phyloP scores from a whole-genome alignment of 2,888 invertebrate genomes.

The Eueremaeus valkanovi region DNA sequence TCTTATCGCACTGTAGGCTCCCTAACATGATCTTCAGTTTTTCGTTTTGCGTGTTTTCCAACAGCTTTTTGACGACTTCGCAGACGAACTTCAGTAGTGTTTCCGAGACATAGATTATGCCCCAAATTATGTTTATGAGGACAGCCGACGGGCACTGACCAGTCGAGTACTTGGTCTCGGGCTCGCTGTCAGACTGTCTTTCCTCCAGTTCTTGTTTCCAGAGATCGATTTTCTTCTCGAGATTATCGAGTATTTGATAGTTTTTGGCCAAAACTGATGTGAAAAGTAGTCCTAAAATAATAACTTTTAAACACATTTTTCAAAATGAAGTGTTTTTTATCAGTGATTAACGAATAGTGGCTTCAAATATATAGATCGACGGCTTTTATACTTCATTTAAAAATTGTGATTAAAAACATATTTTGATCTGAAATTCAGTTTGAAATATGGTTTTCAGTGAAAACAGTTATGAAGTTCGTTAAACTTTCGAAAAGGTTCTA shows the following conservation, averaged over 20 bases:
- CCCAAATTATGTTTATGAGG: background rate
- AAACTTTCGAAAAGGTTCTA: no score
- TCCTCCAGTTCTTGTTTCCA: background rate
- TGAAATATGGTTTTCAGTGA: no score
- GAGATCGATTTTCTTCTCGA: background rate
- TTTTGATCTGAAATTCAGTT: no score
- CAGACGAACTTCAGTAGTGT: background rate
- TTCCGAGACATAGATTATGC: background rate
- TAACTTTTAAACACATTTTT: background rate
- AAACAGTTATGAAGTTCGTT: no score
- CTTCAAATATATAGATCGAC: no score
- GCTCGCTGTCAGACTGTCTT: background rate
- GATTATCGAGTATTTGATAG: background rate
- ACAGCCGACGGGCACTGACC: background rate
- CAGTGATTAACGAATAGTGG: no score
- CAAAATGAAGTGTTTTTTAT: background rate
- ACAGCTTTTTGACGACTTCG: background rate
- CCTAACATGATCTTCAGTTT: background rate
- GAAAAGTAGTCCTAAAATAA: background rate
- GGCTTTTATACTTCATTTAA: no score
- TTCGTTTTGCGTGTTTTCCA: constrained; percentile 1
- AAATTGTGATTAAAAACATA: no score
- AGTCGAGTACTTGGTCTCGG: background rate
- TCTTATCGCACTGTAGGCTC: background rate
- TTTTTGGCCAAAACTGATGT: background rate